A percentile compares a stretch with the other conserved stretches of the same genome.
Evolutionary conservation across 1,140 invertebrate species (phyloP).

Genomic region (Phocides pigmalion): DNA sequence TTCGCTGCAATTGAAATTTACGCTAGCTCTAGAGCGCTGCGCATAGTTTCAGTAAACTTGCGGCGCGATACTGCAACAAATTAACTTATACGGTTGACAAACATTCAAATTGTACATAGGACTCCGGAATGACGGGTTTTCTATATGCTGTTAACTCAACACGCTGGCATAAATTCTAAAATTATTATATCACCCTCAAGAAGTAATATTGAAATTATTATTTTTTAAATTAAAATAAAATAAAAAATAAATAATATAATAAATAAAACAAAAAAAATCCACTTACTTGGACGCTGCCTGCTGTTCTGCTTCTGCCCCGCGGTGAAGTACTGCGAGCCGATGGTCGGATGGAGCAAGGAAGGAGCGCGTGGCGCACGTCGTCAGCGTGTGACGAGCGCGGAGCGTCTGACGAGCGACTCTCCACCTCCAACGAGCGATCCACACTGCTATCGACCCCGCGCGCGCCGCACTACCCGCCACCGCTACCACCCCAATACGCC

Average conservation of each 20-base stretch:
- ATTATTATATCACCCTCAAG: conserved; percentile 3
- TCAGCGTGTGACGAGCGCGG: conserved; percentile 22
- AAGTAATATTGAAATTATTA: no score
- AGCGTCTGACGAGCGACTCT: conserved; percentile 31
- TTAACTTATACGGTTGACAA: conserved; percentile 28
- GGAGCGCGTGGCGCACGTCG: conserved; percentile 33
- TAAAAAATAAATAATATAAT: conserved; percentile 19
- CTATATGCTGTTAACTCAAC: not conserved
- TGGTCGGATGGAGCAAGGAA: conserved; percentile 7
- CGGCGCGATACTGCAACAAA: conserved; percentile 37
- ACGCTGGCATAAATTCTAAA: conserved; percentile 11
- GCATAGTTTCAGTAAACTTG: conserved; percentile 41
- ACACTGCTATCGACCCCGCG: conserved; percentile 72
- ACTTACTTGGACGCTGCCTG: conserved; percentile 32
- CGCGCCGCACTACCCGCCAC: conserved; percentile 47
- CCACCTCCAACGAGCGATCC: conserved; percentile 42
- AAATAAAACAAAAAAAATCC: conserved; percentile 2
- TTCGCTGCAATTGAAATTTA: conserved; percentile 20
- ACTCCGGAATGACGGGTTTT: not conserved
- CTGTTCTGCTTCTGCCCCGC: not conserved
- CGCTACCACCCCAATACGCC: conserved; percentile 51
- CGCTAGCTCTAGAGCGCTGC: conserved; percentile 29
- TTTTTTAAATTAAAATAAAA: conserved; percentile 19
- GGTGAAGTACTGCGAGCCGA: conserved; percentile 1
- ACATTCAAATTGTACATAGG: conserved; percentile 14